These are phyloP conservation scores for Amazona ochrocephala DNA, from an alignment of 2,797 vertebrate species.

Conservation along the genomic window DNA sequence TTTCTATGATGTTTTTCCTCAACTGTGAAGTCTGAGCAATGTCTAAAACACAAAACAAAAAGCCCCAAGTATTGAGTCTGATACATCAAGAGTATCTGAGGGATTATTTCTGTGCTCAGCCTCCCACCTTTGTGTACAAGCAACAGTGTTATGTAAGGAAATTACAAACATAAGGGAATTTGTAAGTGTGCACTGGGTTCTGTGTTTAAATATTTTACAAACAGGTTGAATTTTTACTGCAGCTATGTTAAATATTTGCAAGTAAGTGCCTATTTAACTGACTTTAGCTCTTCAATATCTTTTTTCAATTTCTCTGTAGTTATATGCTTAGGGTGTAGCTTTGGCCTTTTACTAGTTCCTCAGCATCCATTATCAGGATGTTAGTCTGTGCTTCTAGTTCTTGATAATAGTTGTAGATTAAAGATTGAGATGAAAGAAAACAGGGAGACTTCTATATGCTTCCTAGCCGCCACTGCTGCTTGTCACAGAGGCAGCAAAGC, in stretches of 20 bases:
- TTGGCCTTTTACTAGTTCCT: not conserved
- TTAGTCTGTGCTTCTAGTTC: not conserved
- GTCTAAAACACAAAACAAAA: not conserved
- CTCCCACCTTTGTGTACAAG: not conserved
- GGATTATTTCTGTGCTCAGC: not conserved
- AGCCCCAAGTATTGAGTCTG: not conserved
- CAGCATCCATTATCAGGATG: not conserved
- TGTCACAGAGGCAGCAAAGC: not conserved
- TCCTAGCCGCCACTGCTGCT: not conserved
- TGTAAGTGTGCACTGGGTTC: not conserved
- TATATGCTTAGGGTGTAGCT: not conserved
- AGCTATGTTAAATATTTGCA: not conserved
- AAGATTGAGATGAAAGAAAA: not conserved
- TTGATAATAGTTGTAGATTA: not conserved
- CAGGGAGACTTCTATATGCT: not conserved
- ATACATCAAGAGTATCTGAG: not conserved
- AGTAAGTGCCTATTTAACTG: not conserved
- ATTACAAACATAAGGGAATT: not conserved
- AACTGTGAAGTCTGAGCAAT: not conserved
- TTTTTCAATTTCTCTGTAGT: not conserved
- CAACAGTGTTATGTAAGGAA: not conserved
- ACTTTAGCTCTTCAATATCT: not conserved
- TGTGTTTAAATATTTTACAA: not conserved
- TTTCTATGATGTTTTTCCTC: not conserved
- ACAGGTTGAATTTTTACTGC: not conserved